phyloP scores from a whole-genome alignment of 1,140 invertebrate species.

The Drosophila aff. region DNA sequence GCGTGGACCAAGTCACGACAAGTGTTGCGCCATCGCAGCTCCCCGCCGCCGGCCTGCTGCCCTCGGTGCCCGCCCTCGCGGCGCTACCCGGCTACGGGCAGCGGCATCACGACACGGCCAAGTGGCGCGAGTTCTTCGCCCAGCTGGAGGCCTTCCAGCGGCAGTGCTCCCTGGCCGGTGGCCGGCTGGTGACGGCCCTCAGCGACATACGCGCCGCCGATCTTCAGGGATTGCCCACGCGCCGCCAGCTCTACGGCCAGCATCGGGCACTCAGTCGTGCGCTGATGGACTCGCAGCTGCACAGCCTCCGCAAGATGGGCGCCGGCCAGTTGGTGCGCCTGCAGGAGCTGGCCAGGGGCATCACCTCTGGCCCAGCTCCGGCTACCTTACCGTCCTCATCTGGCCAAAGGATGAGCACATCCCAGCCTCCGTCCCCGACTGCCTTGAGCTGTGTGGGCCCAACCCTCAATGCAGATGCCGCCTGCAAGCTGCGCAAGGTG shows the following conservation, averaged over 20 bases:
- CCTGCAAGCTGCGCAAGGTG: constrained; percentile 84
- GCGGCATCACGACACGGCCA: constrained; percentile 87
- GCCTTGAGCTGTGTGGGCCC: neutral
- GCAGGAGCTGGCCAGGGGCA: constrained; percentile 85
- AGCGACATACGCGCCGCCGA: constrained; percentile 86
- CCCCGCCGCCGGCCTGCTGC: constrained; percentile 78
- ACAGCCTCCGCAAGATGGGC: constrained; percentile 86
- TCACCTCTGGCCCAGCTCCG: constrained; percentile 43
- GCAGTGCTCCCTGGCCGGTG: constrained; percentile 86
- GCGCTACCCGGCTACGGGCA: constrained; percentile 84
- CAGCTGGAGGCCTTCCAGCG: constrained; percentile 86
- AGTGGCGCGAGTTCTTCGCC: constrained; percentile 89
- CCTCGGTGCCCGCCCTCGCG: constrained; percentile 83
- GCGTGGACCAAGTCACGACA: constrained; percentile 85
- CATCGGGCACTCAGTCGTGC: constrained; percentile 85
- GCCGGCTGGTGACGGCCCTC: constrained; percentile 86
- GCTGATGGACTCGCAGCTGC: constrained; percentile 86
- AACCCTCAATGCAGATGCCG: constrained; percentile 64
- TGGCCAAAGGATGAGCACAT: constrained; percentile 19
- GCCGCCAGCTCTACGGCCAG: constrained; percentile 86
- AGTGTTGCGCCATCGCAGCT: constrained; percentile 84
- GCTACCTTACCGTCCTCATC: neutral
- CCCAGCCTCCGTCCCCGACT: constrained; percentile 22
- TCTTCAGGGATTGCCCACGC: constrained; percentile 84
- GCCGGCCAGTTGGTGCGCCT: constrained; percentile 85